Evolutionary conservation across 2,113 vertebrate genomes (phyloP).

Genomic region (Scopus umbretta): DNA sequence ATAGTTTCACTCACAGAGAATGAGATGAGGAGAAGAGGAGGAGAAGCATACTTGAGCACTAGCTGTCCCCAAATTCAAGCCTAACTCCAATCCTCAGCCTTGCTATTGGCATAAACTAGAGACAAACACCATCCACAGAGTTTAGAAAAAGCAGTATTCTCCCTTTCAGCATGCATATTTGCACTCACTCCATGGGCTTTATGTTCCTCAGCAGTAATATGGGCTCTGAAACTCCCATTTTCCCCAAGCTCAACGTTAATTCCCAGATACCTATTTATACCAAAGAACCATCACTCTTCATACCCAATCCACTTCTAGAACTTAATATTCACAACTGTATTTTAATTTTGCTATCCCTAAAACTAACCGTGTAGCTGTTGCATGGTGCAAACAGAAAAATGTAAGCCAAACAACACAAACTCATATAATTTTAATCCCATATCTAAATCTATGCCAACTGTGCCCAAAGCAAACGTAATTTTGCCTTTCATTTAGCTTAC

Average conservation of each 20-base stretch:
- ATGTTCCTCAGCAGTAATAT: not conserved
- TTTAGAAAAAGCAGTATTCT: not conserved
- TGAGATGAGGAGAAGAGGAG: not conserved
- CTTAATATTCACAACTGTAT: not conserved
- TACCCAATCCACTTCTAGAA: not conserved
- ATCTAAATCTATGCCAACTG: not conserved
- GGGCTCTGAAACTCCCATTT: not conserved
- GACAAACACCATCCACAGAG: not conserved
- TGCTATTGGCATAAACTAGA: not conserved
- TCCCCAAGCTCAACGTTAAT: not conserved
- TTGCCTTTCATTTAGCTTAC: not conserved
- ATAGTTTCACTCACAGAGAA: not conserved
- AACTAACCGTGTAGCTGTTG: not conserved
- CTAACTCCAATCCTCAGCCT: not conserved
- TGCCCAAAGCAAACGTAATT: not conserved
- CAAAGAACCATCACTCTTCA: not conserved
- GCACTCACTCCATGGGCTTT: not conserved
- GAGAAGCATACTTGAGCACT: not conserved
- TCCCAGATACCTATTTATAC: not conserved
- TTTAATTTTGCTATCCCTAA: not conserved
- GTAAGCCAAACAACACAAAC: not conserved
- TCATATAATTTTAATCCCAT: not conserved
- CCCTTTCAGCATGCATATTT: not conserved
- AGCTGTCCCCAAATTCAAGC: not conserved
- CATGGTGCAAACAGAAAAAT: not conserved